phyloP scores from a whole-genome alignment of 2,113 vertebrate genomes.

The Vidua chalybeata region DNA sequence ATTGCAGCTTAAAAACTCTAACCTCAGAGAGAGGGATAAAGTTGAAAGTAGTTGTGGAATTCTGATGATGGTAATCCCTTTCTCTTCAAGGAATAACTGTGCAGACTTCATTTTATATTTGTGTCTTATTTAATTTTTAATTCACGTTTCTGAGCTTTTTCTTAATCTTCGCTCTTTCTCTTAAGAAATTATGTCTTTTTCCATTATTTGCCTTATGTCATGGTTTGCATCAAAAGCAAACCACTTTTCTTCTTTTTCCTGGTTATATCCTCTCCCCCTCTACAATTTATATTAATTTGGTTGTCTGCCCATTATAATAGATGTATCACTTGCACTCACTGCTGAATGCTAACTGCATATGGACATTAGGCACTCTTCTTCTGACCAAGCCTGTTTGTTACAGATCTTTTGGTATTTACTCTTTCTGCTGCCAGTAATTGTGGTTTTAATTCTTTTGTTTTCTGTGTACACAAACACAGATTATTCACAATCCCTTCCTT shows the following conservation, averaged over 20 bases:
- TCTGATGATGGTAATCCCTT: neutral
- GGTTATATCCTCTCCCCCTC: neutral
- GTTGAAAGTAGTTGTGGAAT: neutral
- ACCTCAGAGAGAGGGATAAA: neutral
- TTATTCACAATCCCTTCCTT: neutral
- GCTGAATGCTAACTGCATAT: neutral
- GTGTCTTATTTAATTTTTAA: neutral
- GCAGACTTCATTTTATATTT: neutral
- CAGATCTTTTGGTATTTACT: neutral
- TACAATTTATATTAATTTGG: neutral
- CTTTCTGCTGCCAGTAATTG: neutral
- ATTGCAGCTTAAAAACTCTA: constrained; percentile 1
- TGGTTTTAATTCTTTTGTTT: neutral
- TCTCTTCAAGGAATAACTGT: neutral
- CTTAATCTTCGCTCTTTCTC: neutral
- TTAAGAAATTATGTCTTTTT: neutral
- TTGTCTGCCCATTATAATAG: neutral
- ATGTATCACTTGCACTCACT: neutral
- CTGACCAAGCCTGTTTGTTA: neutral
- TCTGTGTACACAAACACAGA: neutral
- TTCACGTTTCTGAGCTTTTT: neutral
- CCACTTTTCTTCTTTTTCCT: neutral
- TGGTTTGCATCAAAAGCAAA: neutral
- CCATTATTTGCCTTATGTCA: neutral
- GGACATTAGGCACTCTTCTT: neutral